A percentile compares a stretch with the other conserved stretches of the same genome.
Conservation (phyloP, 2,797 vertebrate species). For the Phoxinus dragarum region DNA sequence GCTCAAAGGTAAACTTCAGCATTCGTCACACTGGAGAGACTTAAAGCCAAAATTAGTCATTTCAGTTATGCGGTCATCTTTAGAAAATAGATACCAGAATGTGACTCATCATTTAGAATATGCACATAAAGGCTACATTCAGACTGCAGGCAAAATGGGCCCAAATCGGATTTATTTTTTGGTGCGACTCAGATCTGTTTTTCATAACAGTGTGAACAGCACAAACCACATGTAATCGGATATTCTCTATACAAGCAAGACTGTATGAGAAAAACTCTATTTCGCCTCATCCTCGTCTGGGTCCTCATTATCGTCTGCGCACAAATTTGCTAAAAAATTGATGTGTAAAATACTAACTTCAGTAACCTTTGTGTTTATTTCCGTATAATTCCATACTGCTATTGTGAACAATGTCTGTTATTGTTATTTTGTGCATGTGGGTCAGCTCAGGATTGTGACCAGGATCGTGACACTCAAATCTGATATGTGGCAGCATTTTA, state of each 20-base stretch:
- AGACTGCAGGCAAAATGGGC: background rate
- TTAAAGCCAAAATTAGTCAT: conserved; percentile 1
- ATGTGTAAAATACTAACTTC: background rate
- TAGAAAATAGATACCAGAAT: background rate
- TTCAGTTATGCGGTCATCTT: conserved; percentile 9
- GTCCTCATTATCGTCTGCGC: background rate
- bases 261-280: background rate
- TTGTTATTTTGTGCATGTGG: background rate
- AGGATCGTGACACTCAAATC: too few relatives aligned
- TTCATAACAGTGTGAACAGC: background rate
- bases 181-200: background rate
- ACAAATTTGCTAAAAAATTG: background rate
- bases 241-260: background rate
- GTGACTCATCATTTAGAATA: background rate
- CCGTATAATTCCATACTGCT: background rate
- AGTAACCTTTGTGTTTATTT: background rate
- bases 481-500: too few relatives aligned
- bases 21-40: conserved; percentile 13
- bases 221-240: background rate
- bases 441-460: background rate
- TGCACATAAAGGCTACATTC: background rate
- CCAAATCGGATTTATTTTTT: background rate
- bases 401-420: background rate
- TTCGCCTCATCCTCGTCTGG: background rate
- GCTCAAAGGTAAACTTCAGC: conserved; percentile 24